Conservation (phyloP, 1,140 invertebrate species). For the Drosophila miranda region DNA sequence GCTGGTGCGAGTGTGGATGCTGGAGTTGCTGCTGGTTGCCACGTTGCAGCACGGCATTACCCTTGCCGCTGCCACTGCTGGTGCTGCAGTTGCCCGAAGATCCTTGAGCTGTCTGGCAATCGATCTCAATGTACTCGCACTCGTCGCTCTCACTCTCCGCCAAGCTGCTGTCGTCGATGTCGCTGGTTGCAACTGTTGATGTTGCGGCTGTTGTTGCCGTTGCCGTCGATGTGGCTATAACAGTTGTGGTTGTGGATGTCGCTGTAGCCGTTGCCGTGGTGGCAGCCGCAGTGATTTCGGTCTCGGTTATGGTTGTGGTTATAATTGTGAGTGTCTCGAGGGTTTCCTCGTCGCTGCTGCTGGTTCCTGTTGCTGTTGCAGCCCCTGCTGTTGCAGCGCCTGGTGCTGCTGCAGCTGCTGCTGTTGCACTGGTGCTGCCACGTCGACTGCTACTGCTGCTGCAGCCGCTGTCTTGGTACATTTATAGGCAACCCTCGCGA, state of each 20-base stretch:
- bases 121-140: slow-evolving; percentile 47
- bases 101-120: slow-evolving; percentile 34
- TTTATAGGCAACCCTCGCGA: slow-evolving; percentile 74
- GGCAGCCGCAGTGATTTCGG: slow-evolving; percentile 44
- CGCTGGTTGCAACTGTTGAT: slow-evolving; percentile 21
- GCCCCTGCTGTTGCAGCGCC: slow-evolving; percentile 25
- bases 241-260: slow-evolving; percentile 51
- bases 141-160: slow-evolving; percentile 39
- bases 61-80: slow-evolving; percentile 18
- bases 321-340: slow-evolving; percentile 63
- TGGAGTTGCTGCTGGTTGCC: slow-evolving; percentile 31
- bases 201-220: slow-evolving; percentile 36
- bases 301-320: slow-evolving; percentile 62
- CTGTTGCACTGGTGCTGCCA: slow-evolving; percentile 63
- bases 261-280: slow-evolving; percentile 37
- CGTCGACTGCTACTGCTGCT: slow-evolving; percentile 79
- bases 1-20: slow-evolving; percentile 16
- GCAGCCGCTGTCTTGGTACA: slow-evolving; percentile 82
- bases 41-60: slow-evolving; percentile 4
- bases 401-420: slow-evolving; percentile 47
- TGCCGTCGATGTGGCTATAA: slow-evolving; percentile 41
- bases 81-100: slow-evolving; percentile 28
- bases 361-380: slow-evolving; percentile 28
- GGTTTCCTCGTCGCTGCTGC: slow-evolving; percentile 47
- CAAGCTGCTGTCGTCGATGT: slow-evolving; percentile 34